Conservation (phyloP, 2,113 vertebrate species). For the Rhinopomastus cyanomelas region DNA sequence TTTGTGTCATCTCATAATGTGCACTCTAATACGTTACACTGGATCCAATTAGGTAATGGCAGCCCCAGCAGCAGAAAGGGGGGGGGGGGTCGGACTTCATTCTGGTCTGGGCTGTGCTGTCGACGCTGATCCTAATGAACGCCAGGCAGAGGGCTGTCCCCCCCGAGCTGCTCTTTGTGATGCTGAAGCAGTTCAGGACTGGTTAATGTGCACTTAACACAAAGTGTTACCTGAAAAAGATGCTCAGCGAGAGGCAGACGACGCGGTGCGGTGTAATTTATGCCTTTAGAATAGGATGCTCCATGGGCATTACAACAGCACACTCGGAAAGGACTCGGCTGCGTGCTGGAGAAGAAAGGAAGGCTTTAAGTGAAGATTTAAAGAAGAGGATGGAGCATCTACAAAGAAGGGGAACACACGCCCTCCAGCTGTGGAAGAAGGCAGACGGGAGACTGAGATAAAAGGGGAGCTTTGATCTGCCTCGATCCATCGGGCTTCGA, state of each 20-base stretch:
- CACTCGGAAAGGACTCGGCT: constrained; percentile 12
- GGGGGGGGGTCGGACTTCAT: background rate
- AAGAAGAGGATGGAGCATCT: constrained; percentile 44
- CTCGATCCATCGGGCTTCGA: constrained; percentile 14
- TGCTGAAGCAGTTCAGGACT: background rate
- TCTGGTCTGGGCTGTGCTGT: background rate
- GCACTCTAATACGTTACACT: constrained; percentile 15
- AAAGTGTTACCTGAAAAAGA: constrained; percentile 38
- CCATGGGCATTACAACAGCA: constrained; percentile 24
- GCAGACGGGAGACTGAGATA: constrained; percentile 58
- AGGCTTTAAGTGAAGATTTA: constrained; percentile 57
- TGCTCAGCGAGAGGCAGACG: background rate
- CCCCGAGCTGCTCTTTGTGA: background rate
- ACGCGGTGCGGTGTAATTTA: constrained; percentile 26
- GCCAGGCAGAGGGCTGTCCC: background rate
- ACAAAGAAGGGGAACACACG: constrained; percentile 62
- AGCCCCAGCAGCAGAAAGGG: background rate
- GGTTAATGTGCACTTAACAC: constrained; percentile 55
- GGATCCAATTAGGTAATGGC: constrained; percentile 57
- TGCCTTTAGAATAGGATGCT: constrained; percentile 53
- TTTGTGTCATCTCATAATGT: constrained; percentile 45
- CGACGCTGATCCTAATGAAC: constrained; percentile 25
- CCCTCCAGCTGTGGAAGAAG: constrained; percentile 65
- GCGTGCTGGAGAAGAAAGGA: constrained; percentile 49
- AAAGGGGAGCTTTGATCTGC: constrained; percentile 62